These are phyloP conservation scores for Nineta flava DNA, from an alignment of 2,888 invertebrate genomes.

Conservation along the genomic window DNA sequence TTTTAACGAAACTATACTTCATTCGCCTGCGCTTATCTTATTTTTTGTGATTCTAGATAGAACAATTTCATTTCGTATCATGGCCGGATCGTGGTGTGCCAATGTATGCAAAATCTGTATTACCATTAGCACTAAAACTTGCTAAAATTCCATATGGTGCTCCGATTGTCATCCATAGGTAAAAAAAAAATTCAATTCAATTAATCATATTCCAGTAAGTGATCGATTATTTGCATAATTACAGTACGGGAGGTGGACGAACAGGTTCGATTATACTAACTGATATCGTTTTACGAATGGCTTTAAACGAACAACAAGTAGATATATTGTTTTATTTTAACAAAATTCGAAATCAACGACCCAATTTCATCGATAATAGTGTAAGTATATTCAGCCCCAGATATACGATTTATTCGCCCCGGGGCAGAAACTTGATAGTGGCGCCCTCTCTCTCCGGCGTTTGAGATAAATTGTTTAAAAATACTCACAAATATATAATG, in stretches of 20 bases:
- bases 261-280: slow-evolving; percentile 44
- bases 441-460: too few species aligned
- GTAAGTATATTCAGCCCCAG: too few species aligned
- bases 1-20: too few species aligned
- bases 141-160: slow-evolving; percentile 23
- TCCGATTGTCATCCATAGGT: slow-evolving; percentile 32
- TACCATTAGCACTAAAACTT: slow-evolving; percentile 24
- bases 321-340: slow-evolving; percentile 21
- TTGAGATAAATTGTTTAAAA: too few species aligned
- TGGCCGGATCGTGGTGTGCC: slow-evolving; percentile 38
- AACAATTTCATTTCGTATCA: slow-evolving; percentile 32
- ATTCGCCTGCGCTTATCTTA: too few species aligned
- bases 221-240: neutral
- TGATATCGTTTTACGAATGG: slow-evolving; percentile 35
- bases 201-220: neutral
- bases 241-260: slow-evolving; percentile 41
- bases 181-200: neutral
- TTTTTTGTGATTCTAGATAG: slow-evolving; percentile 16
- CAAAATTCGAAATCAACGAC: slow-evolving; percentile 22
- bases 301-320: slow-evolving; percentile 24
- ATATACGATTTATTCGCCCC: too few species aligned
- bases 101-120: slow-evolving; percentile 23
- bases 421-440: too few species aligned
- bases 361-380: slow-evolving; percentile 26
- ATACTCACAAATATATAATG: too few species aligned